Evolutionary conservation across 2,113 vertebrate species (phyloP).

Genomic region (Recurvirostra avosetta): DNA sequence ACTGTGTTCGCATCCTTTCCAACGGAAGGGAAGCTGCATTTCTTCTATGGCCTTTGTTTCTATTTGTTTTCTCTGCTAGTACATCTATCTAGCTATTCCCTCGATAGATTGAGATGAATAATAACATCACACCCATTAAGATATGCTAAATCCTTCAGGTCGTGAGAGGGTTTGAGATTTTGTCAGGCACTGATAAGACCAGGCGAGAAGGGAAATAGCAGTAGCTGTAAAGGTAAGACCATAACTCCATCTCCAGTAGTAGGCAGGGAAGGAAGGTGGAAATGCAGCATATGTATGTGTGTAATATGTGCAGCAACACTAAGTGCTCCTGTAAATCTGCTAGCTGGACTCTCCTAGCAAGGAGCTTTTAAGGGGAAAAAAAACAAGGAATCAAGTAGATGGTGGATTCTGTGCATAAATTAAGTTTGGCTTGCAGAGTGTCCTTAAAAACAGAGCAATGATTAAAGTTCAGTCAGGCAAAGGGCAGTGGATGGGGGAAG

Average conservation of each 20-base stretch:
- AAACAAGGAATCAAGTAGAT: not conserved
- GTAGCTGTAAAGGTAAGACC: not conserved
- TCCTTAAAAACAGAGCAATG: not conserved
- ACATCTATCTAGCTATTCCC: not conserved
- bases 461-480: not conserved
- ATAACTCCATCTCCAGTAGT: not conserved
- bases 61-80: not conserved
- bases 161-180: not conserved
- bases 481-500: not conserved
- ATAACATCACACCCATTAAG: not conserved
- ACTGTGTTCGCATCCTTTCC: not conserved
- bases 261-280: not conserved
- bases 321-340: not conserved
- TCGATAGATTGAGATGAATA: not conserved
- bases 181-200: not conserved
- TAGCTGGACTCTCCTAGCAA: not conserved
- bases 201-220: not conserved
- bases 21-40: not conserved
- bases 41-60: not conserved
- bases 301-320: not conserved
- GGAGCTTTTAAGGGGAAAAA: not conserved
- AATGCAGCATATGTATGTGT: not conserved
- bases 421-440: not conserved
- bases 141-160: not conserved
- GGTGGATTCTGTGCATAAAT: not conserved